Conservation (phyloP, 2,113 vertebrate genomes). For the Octodon degus region DNA sequence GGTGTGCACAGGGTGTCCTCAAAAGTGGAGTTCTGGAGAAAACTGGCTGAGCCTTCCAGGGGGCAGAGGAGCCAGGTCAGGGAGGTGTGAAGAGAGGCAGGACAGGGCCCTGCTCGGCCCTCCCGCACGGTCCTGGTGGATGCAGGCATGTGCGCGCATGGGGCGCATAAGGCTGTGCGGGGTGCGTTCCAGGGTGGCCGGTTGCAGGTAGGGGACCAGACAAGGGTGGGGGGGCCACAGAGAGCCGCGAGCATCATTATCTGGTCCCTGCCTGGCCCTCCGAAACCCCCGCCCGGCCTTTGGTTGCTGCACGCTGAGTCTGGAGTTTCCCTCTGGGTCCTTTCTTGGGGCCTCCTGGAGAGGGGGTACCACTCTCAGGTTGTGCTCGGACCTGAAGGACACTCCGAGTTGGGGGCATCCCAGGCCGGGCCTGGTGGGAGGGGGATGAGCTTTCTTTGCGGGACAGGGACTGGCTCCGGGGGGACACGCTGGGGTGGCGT, state of each 20-base stretch:
- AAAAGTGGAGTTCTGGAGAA: conserved; percentile 5
- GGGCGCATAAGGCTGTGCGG: conserved; percentile 87
- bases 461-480: conserved; percentile 88
- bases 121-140: conserved; percentile 34
- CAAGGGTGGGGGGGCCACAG: conserved; percentile 75
- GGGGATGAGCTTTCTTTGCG: conserved; percentile 93
- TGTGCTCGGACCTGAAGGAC: conserved; percentile 87
- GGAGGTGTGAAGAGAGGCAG: background rate
- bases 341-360: conserved; percentile 85
- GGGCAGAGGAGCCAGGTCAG: conserved; percentile 13
- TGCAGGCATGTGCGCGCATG: conserved; percentile 77
- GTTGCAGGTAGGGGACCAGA: conserved; percentile 74
- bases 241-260: conserved; percentile 89
- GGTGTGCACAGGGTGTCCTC: background rate
- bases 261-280: conserved; percentile 89
- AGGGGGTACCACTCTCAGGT: conserved; percentile 76
- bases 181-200: conserved; percentile 83
- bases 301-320: conserved; percentile 87
- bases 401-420: conserved; percentile 78
- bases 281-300: conserved; percentile 87
- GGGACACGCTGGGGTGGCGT: conserved; percentile 90
- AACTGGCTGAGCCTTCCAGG: conserved; percentile 69
- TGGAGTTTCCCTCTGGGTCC: conserved; percentile 89
- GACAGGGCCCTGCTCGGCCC: background rate
- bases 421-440: conserved; percentile 87